Evolutionary conservation across 2,797 vertebrate species (phyloP), one percentile per base, ranked within the genome.

Genomic region (Chlorospingus flavigularis): DNA sequence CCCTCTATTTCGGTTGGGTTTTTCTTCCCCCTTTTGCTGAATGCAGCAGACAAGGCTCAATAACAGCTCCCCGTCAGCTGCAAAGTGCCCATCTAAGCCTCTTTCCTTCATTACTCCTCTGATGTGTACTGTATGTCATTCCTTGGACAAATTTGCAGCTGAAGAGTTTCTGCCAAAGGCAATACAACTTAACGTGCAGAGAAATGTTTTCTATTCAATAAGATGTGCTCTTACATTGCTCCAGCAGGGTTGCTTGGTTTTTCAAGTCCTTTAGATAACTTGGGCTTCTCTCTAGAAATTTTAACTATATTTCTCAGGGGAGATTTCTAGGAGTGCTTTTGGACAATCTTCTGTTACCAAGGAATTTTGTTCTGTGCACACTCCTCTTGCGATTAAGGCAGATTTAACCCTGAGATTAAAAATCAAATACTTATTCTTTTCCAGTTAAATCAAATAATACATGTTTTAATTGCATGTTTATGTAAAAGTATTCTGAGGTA

Each of bases 101-200:
- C 45, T 76, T 86, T 85, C 75, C 86, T 92, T 83, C 79, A 94
- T 92, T 96, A 79, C 76, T 86, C 95, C 92, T 93, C 85, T 95
- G 90, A 94, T 96, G 78, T 88, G 78, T 90, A 92, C 67, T 95
- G 78, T 88, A 82, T 89, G 90, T 95, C 87, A 93, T 91, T 95
- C 90, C 93, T 95, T 58, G 77, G 88, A 94, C 86, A 96, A 96
- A 97, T 96, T 86, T 93, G 86, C 87, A 91, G 94, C 82, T 81
- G 78, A 94, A 91, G 91, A 95, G 84, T 93, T 84, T 92, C 65
- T 95, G 91, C 94, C 96, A 95, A 96, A 91, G 91, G 91, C 87
- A 93, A 79, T 95, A 87, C 90, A 87, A 89, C 73, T 95, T 91
- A 94, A 93, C 19, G 73, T 78, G 70, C 61, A 73, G 74, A 84